Conservation (phyloP, 2,797 vertebrate species). For the Phataginus tricuspis region DNA sequence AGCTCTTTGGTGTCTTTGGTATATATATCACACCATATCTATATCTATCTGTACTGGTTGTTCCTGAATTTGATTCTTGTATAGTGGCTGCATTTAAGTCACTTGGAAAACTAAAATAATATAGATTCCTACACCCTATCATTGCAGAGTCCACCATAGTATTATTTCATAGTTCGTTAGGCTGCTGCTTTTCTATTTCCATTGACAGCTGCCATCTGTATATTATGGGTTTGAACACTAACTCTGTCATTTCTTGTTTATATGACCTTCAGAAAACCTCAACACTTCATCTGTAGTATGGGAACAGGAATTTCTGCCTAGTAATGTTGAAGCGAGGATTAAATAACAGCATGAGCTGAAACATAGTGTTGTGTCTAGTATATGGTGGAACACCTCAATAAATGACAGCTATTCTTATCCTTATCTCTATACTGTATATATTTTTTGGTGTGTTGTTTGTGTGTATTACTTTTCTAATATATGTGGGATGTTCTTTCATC, state of each 20-base stretch:
- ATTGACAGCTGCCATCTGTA: not conserved
- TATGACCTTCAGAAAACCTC: not conserved
- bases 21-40: not conserved
- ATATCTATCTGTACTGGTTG: not conserved
- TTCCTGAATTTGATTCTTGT: not conserved
- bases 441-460: not conserved
- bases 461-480: not conserved
- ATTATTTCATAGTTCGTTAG: not conserved
- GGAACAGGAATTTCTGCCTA: not conserved
- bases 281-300: not conserved
- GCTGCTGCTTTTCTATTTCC: not conserved
- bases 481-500: not conserved
- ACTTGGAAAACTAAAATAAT: not conserved
- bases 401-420: not conserved
- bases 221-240: not conserved
- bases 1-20: too few relatives aligned
- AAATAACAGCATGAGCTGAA: not conserved
- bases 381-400: accelerated
- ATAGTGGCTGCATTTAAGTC: not conserved
- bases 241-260: not conserved
- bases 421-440: not conserved
- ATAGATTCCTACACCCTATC: not conserved
- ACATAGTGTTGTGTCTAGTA: not conserved
- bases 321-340: not conserved
- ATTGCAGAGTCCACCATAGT: too few relatives aligned